A percentile compares a stretch with the other conserved stretches of the same genome.
Evolutionary conservation across 2,113 vertebrate genomes (phyloP).

Genomic region (Perca schrenkii): DNA sequence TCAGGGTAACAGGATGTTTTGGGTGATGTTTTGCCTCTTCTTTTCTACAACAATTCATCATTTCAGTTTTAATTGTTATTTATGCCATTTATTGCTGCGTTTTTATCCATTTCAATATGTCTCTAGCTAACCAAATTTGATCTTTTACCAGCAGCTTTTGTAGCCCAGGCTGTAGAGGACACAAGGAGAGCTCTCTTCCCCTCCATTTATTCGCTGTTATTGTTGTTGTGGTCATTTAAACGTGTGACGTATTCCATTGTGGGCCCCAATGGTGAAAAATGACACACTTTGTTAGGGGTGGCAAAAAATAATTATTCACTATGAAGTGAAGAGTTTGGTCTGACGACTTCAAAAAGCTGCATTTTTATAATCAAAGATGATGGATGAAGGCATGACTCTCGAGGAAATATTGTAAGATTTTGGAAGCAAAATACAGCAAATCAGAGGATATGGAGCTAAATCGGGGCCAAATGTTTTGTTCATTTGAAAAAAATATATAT

Average conservation of each 20-base stretch:
- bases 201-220: slow-evolving; percentile 69
- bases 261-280: slow-evolving; percentile 78
- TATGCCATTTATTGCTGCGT: slow-evolving; percentile 1
- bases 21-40: slow-evolving; percentile 14
- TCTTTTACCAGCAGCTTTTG: slow-evolving; percentile 73
- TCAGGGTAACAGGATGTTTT: slow-evolving; percentile 17
- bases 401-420: slow-evolving; percentile 6
- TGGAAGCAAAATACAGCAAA: slow-evolving; percentile 8
- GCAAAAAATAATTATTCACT: slow-evolving; percentile 39
- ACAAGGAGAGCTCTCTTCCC: slow-evolving; percentile 77
- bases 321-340: slow-evolving; percentile 1
- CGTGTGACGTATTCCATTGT: slow-evolving; percentile 75
- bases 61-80: slow-evolving; percentile 8
- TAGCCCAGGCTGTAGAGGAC: slow-evolving; percentile 72
- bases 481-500: no score
- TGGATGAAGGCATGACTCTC: neutral
- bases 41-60: slow-evolving; percentile 30
- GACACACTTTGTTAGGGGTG: slow-evolving; percentile 64
- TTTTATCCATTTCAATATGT: slow-evolving; percentile 25
- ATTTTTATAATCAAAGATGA: slow-evolving; percentile 24
- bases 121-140: slow-evolving; percentile 65
- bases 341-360: neutral
- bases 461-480: no score
- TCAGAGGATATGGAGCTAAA: no score
- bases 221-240: slow-evolving; percentile 75